Conservation (phyloP, 2,797 vertebrate genomes). For the Bucorvus abyssinicus region DNA sequence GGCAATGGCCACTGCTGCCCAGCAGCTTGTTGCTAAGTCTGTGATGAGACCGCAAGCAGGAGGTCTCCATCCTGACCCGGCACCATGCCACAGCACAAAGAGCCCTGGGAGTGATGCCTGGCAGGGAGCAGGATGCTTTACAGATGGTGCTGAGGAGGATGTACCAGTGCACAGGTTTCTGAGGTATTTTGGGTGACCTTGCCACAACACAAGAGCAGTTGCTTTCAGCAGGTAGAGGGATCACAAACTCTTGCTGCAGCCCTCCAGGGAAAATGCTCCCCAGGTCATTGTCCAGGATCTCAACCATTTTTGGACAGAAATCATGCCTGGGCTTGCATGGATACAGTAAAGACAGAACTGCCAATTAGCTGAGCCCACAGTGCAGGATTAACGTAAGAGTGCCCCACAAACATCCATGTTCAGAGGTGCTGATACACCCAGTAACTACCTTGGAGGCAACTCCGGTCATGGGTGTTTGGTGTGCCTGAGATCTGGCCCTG, state of each 20-base stretch:
- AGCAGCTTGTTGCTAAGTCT: neutral
- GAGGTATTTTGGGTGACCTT: neutral
- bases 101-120: neutral
- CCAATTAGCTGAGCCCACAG: neutral
- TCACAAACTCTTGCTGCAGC: neutral
- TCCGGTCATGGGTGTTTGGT: neutral
- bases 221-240: neutral
- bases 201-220: neutral
- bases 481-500: neutral
- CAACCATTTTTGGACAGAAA: neutral
- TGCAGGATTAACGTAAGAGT: neutral
- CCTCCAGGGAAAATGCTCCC: neutral
- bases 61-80: neutral
- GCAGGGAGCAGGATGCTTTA: neutral
- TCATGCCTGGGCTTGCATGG: neutral
- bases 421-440: neutral
- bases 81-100: accelerated
- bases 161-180: neutral
- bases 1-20: neutral
- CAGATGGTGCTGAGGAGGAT: neutral
- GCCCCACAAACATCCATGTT: neutral
- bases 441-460: neutral
- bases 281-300: neutral
- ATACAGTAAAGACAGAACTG: neutral
- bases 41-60: neutral